These are phyloP conservation scores for Halcyon senegalensis DNA, from an alignment of 2,113 vertebrate species.

Conservation along the genomic window DNA sequence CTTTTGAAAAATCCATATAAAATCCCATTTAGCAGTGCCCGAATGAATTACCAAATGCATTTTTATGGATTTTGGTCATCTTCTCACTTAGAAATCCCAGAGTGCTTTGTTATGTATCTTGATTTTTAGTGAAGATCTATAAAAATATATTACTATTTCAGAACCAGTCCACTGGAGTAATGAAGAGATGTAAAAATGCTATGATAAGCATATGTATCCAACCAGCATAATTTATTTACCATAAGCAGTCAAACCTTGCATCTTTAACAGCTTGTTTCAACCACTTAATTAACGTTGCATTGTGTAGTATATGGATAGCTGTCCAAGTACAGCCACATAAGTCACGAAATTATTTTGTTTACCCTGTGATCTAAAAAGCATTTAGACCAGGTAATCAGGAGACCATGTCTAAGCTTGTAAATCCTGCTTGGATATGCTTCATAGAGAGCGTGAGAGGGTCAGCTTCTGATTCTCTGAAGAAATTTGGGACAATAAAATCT, in stretches of 20 bases:
- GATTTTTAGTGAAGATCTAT: not conserved
- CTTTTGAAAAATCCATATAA: not conserved
- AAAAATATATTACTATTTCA: conserved; percentile 3
- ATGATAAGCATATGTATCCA: not conserved
- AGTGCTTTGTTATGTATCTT: not conserved
- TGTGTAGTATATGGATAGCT: not conserved
- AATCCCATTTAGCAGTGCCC: not conserved
- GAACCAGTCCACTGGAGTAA: not conserved
- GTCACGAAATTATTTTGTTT: not conserved
- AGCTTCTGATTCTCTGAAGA: not conserved
- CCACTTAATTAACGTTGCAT: not conserved
- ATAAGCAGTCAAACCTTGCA: not conserved
- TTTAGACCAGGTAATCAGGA: not conserved
- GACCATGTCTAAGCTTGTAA: not conserved
- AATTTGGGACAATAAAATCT: not conserved
- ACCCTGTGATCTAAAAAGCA: not conserved
- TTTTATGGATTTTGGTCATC: not conserved
- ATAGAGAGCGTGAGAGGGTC: not conserved
- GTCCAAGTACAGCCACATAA: not conserved
- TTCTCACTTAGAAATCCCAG: not conserved
- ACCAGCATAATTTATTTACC: not conserved
- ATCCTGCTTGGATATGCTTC: conserved; percentile 3
- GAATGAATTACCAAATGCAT: not conserved
- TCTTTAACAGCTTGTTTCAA: conserved; percentile 15
- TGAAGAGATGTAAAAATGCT: not conserved